Evolutionary conservation across 2,113 vertebrate genomes (phyloP).

Genomic region (Corythoichthys haematopterus): DNA sequence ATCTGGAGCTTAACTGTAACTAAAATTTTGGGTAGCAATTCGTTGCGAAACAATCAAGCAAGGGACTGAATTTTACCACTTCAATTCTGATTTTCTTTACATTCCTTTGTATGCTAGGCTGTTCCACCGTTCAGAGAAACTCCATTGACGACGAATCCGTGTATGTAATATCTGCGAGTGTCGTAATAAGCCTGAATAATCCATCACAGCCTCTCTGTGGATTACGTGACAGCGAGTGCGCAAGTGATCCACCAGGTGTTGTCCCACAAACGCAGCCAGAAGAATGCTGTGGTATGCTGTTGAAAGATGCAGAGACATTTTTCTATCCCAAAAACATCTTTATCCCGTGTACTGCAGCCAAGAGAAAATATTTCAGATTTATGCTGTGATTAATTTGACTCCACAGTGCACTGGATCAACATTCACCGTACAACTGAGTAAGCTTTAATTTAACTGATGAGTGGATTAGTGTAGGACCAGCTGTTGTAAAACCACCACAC

Average conservation of each 20-base stretch:
- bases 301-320: not conserved
- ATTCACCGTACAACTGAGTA: conserved; percentile 41
- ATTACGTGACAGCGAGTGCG: conserved; percentile 3
- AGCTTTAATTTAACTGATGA: conserved; percentile 63
- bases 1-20: too few relatives aligned
- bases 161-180: not conserved
- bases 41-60: too few relatives aligned
- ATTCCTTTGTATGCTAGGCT: not conserved
- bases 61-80: not conserved
- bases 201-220: not conserved
- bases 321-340: not conserved
- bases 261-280: conserved; percentile 3
- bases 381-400: conserved; percentile 17
- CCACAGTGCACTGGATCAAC: conserved; percentile 38
- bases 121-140: not conserved
- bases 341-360: conserved; percentile 18
- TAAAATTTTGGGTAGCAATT: too few relatives aligned
- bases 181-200: conserved; percentile 4
- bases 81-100: not conserved
- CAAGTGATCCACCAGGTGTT: conserved; percentile 14
- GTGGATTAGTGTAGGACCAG: conserved; percentile 54
- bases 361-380: conserved; percentile 5
- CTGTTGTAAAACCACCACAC: conserved; percentile 44
- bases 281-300: not conserved
- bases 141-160: not conserved